Percentiles rank a stretch among this genome's conserved stretches.
Conservation (phyloP, 2,113 vertebrate species). For the Sylvia atricapilla region DNA sequence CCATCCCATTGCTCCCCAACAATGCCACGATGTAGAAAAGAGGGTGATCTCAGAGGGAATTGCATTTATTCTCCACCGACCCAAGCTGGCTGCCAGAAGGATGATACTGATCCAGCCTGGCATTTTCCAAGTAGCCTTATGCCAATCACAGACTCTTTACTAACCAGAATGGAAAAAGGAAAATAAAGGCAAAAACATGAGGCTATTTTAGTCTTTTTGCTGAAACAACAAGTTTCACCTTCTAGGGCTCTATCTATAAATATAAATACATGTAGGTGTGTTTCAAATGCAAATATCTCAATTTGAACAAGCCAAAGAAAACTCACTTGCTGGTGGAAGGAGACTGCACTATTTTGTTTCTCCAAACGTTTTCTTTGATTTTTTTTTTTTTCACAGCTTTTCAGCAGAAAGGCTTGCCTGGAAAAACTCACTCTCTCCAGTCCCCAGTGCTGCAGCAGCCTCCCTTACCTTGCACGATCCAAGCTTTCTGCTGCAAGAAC, state of each 20-base stretch:
- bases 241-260: neutral
- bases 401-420: neutral
- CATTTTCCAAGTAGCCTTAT: neutral
- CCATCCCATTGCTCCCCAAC: neutral
- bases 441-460: neutral
- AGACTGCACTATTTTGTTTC: neutral
- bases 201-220: neutral
- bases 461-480: neutral
- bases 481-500: neutral
- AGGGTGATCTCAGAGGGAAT: neutral
- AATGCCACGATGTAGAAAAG: accelerated
- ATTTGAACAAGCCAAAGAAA: neutral
- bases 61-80: neutral
- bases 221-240: neutral
- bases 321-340: neutral
- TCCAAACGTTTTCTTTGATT: neutral
- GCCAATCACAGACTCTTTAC: neutral
- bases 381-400: neutral
- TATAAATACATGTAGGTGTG: neutral
- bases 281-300: neutral
- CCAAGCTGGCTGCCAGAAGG: neutral
- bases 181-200: neutral
- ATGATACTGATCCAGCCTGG: neutral
- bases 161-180: neutral
- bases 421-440: neutral